These are phyloP conservation scores for Onychomys leucogaster DNA, from an alignment of 2,797 vertebrate genomes.

Conservation along the genomic window DNA sequence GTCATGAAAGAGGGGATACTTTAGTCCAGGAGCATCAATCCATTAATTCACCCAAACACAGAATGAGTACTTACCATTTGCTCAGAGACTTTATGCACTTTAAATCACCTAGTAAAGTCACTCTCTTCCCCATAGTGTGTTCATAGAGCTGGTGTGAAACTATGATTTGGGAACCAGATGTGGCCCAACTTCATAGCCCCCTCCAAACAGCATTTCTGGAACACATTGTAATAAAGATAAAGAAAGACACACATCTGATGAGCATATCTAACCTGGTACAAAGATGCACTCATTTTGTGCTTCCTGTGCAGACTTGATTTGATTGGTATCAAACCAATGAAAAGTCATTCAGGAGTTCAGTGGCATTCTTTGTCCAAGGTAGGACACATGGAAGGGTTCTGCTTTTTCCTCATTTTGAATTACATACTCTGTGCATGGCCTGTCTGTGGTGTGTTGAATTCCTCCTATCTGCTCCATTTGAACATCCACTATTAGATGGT, in stretches of 20 bases:
- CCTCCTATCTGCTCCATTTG: conserved; percentile 57
- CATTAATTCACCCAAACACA: background rate
- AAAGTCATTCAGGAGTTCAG: background rate
- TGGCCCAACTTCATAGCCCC: background rate
- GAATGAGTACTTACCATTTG: background rate
- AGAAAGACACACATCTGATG: background rate
- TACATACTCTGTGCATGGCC: background rate
- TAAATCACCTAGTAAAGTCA: background rate
- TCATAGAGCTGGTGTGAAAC: background rate
- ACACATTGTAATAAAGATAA: background rate
- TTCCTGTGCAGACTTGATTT: conserved; percentile 20
- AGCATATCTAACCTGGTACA: background rate
- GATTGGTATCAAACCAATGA: conserved; percentile 34
- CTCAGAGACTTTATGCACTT: background rate
- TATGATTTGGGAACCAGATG: background rate
- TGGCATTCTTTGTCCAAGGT: background rate
- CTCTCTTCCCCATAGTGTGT: background rate
- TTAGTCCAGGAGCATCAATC: background rate
- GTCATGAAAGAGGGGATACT: background rate
- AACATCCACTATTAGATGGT: conserved; percentile 67
- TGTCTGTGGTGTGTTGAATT: conserved; percentile 54
- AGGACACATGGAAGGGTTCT: background rate
- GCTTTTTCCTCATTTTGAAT: conserved; percentile 28
- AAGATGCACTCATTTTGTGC: background rate
- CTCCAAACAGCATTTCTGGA: background rate